Evolutionary conservation across 2,113 vertebrate genomes (phyloP), one percentile per base, ranked within the genome.

Genomic region (Noturus placidus): DNA sequence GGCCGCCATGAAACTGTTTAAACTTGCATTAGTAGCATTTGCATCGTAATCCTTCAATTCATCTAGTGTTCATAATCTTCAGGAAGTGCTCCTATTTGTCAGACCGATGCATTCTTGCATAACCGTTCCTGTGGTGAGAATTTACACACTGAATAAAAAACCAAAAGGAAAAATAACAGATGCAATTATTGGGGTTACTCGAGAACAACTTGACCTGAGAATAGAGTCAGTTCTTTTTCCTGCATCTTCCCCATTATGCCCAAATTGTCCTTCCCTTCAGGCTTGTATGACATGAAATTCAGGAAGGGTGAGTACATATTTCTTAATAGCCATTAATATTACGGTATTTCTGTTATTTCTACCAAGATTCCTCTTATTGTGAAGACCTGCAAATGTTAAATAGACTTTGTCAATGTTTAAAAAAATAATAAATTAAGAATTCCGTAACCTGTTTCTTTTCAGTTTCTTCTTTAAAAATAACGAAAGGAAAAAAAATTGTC

Each of bases 351-450:
- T 93, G 92, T 95, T 95, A 95, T 96, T 96, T 96, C 92, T 94
- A 90, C 91, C 72, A 42, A 86, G 89, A 74, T 86, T 90, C 91
- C 91, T 93, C 91, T 93, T 92, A 94, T 96, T 96, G 95, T 97
- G 96, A 97, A 95, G 96, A 96, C 97, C 97, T 98, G 97, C 98
- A 97, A 98, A 97, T 96, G 96, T 96, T 96, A 97, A 97, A 98
- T 97, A 97, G 96, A 97, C 95, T 96, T 97, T 97, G 97, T 96
- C 97, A 97, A 97, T 95, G 96, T 96, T 97, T 90, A 97, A 98
- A 96, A 96, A 96, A 98, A 98, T 96, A 97, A 98, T 99, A 99
- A 99, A 99, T 98, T 99, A 98, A 96, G 95, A 92, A 97, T 96
- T 96, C 96, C 95, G 94, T 94, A 96, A 96, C 96, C 94, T 96